Conservation (phyloP, 2,113 vertebrate species). For the Aegotheles bennettii region DNA sequence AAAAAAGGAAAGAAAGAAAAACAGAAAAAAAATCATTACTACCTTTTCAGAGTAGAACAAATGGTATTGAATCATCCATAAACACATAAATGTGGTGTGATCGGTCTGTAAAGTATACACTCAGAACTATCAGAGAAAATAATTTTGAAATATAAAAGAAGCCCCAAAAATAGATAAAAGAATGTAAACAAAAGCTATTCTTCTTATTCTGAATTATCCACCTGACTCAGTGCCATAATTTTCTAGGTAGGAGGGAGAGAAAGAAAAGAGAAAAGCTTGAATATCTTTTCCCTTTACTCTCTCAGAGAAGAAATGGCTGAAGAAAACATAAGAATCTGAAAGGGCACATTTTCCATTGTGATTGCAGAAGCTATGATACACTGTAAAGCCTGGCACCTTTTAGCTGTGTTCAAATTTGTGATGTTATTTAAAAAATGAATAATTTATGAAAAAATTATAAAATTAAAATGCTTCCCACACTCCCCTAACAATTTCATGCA, state of each 20-base stretch:
- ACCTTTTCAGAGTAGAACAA: neutral
- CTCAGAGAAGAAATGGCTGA: neutral
- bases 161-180: neutral
- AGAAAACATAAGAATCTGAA: constrained; percentile 9
- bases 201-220: constrained; percentile 15
- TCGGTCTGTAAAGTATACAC: neutral
- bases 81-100: neutral
- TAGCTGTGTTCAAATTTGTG: neutral
- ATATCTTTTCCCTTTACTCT: neutral
- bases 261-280: neutral
- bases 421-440: neutral
- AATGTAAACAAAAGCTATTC: constrained; percentile 16
- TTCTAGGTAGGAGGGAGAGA: constrained; percentile 9
- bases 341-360: neutral
- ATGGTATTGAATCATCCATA: neutral
- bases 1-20: too few relatives aligned
- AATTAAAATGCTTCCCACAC: constrained; percentile 28
- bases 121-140: neutral
- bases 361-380: neutral
- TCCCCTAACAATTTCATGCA: constrained; percentile 24
- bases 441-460: constrained; percentile 41
- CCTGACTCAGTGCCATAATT: constrained; percentile 24
- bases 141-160: neutral
- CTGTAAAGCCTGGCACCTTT: neutral
- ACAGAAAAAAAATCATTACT: neutral